Evolutionary conservation across 2,888 invertebrate species (phyloP), one percentile per base, ranked within the genome.

Genomic region (Platycheirus rosarum): DNA sequence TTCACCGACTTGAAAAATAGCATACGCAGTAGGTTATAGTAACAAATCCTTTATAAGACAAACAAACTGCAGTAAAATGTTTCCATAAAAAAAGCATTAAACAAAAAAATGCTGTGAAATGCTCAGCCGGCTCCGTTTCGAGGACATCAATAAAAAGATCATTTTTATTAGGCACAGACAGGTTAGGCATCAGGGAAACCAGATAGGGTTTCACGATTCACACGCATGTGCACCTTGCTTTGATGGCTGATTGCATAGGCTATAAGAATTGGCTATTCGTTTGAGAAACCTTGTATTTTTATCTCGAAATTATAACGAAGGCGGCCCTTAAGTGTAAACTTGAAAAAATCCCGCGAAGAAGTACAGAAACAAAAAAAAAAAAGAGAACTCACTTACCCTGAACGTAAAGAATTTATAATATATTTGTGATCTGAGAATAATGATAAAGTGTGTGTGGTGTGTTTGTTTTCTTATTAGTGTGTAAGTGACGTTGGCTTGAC

Each of bases 101-200:
- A 13, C 13, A 42, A 48, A 65, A 70, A 49, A 16, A n/a, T 35
- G 57, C 51, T 51, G 13, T 49, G 46, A 73, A 78, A 66, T 66
- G 69, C 63, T 70, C 75, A 75, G 75, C 66, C 62, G 75, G 79
- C 74, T 68, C 14, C 9, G 69, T 85, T 85, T 84, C 85, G 84
- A 84, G 85, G 85, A 84, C 82, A 82, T 65, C 75, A 69, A 84
- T 85, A 84, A 85, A 85, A 65, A 78, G 84, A 71, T 75, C 68
- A 74, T 69, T 85, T 85, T 84, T 84, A 84, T 84, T 85, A 82
- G 80, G 62, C 70, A 62, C 49, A 77, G 68, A 77, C 84, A 77
- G 68, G 71, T 71, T 73, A 26, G 79, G 11, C 6, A n/a, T n/a
- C n/a, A 40, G 3, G 79, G 63, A 69, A 74, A 75, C 76, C 74